Evolutionary conservation across 2,888 invertebrate genomes (phyloP).

Genomic region (Agrypnus murinus): DNA sequence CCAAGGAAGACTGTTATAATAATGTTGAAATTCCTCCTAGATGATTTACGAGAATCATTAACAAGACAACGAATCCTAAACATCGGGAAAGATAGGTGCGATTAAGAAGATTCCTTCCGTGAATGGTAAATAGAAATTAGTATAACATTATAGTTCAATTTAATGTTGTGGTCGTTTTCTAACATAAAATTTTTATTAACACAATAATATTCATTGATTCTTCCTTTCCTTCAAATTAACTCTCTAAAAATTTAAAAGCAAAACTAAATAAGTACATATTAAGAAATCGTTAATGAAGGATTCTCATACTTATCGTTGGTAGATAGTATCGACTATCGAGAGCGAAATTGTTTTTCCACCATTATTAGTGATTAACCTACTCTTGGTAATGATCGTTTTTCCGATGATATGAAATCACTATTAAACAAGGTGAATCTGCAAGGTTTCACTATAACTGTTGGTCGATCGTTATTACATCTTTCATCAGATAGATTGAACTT

Average conservation of each 20-base stretch:
- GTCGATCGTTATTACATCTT: constrained; percentile 10
- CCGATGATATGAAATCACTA: background rate
- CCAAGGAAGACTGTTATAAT: too few relatives aligned
- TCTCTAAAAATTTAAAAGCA: constrained; percentile 6
- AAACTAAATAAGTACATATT: constrained; percentile 6
- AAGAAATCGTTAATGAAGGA: constrained; percentile 11
- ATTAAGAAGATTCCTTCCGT: too few relatives aligned
- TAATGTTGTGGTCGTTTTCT: too few relatives aligned
- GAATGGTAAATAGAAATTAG: too few relatives aligned
- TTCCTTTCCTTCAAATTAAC: background rate
- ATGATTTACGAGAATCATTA: too few relatives aligned
- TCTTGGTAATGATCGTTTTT: constrained; percentile 12
- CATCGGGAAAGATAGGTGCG: too few relatives aligned
- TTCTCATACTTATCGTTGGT: background rate
- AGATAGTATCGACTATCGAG: constrained; percentile 5
- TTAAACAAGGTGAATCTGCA: background rate
- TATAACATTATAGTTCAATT: too few relatives aligned
- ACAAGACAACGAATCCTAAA: too few relatives aligned
- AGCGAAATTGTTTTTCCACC: constrained; percentile 31
- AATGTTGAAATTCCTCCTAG: too few relatives aligned
- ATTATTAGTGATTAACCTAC: constrained; percentile 22
- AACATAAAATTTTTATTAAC: too few relatives aligned
- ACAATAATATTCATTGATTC: too few relatives aligned
- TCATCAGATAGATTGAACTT: constrained; percentile 22
- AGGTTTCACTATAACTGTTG: constrained; percentile 19